Evolutionary conservation across 1,140 invertebrate species (phyloP).

Genomic region (Calliopsis andreniformis): DNA sequence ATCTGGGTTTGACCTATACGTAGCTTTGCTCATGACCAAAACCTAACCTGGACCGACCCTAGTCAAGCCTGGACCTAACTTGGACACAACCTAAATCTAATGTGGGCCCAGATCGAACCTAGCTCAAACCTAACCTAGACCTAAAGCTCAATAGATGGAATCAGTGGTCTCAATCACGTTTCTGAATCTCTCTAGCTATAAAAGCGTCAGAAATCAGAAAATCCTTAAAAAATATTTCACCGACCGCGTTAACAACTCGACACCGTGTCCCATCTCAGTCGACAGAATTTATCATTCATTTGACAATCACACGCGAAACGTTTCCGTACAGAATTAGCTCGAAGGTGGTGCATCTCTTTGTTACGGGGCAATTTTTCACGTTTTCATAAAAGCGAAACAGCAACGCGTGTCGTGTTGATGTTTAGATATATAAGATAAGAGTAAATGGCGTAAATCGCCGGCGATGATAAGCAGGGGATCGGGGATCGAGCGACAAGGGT

Average conservation of each 20-base stretch:
- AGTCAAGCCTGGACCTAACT: too few species aligned
- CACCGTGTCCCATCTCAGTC: constrained; percentile 1
- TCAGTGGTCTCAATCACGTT: too few species aligned
- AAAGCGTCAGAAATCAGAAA: too few species aligned
- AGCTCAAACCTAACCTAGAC: too few species aligned
- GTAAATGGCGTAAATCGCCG: neutral
- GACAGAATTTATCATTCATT: constrained; percentile 11
- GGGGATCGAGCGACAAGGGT: neutral
- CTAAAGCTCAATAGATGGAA: too few species aligned
- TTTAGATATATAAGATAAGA: constrained; percentile 24
- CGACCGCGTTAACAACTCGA: neutral
- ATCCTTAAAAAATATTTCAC: too few species aligned
- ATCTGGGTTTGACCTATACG: too few species aligned
- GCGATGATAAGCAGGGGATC: neutral
- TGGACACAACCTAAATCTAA: too few species aligned
- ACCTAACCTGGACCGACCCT: too few species aligned
- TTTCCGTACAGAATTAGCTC: constrained; percentile 31
- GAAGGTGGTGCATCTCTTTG: constrained; percentile 33
- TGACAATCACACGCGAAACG: constrained; percentile 26
- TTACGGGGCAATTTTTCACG: constrained; percentile 50
- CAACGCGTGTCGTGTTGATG: neutral
- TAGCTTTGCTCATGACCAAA: too few species aligned
- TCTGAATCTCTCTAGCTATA: too few species aligned
- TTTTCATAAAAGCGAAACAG: constrained; percentile 28
- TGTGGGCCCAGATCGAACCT: too few species aligned